Evolutionary conservation across 2,113 vertebrate species (phyloP).

Genomic region (Sclerurus mexicanus): DNA sequence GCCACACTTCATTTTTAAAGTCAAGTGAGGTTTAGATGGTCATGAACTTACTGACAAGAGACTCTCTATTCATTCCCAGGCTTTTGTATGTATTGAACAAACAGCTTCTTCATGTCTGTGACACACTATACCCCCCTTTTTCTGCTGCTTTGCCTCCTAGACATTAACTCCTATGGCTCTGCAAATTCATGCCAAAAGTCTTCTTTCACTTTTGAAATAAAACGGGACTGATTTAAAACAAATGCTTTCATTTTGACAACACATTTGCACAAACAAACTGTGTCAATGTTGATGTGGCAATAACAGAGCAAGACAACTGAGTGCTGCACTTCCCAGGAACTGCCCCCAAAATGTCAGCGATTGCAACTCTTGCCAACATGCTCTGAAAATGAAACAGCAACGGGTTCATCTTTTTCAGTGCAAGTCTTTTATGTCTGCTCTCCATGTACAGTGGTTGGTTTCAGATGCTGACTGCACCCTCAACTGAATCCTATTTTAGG

Average conservation of each 20-base stretch:
- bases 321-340: background rate
- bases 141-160: background rate
- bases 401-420: background rate
- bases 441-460: background rate
- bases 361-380: background rate
- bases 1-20: background rate
- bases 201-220: constrained; percentile 59
- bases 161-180: constrained; percentile 10
- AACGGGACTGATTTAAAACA: constrained; percentile 54
- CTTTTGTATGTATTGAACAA: background rate
- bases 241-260: constrained; percentile 70
- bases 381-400: background rate
- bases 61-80: background rate
- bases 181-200: constrained; percentile 13
- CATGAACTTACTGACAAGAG: background rate
- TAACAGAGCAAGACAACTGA: constrained; percentile 39
- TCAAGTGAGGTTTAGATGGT: background rate
- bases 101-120: background rate
- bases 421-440: background rate
- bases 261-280: constrained; percentile 66
- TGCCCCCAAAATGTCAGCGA: constrained; percentile 29
- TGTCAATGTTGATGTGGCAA: constrained; percentile 57
- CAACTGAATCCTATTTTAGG: constrained; percentile 24
- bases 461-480: background rate
- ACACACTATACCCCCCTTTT: background rate